phyloP scores from a whole-genome alignment of 2,888 invertebrate genomes.

The Leptinotarsa rubiginosa region DNA sequence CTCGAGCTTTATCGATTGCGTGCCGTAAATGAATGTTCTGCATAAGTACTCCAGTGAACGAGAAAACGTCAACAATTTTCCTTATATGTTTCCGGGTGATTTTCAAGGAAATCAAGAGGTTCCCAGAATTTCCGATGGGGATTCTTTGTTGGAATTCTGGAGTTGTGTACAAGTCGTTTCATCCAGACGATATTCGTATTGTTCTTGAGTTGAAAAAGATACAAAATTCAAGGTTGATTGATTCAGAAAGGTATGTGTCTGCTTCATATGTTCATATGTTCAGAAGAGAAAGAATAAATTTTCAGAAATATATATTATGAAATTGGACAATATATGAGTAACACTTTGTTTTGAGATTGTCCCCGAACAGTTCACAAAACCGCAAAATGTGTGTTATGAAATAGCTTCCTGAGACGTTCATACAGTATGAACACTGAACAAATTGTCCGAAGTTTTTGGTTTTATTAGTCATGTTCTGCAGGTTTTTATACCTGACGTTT shows the following conservation, averaged over 20 bases:
- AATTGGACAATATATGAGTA: neutral
- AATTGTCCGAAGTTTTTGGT: too few species aligned
- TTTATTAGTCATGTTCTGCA: too few species aligned
- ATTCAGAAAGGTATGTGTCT: too few species aligned
- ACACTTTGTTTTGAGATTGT: constrained; percentile 56
- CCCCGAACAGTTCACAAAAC: constrained; percentile 48
- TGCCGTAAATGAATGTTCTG: constrained; percentile 15
- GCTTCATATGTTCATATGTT: too few species aligned
- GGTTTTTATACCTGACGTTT: too few species aligned
- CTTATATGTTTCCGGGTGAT: neutral
- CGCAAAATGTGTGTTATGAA: constrained; percentile 53
- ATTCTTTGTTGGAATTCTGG: neutral
- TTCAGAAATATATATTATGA: too few species aligned
- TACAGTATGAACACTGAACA: too few species aligned
- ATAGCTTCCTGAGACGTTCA: neutral
- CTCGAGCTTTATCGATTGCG: constrained; percentile 11
- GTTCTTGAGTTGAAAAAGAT: too few species aligned
- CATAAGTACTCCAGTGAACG: constrained; percentile 11
- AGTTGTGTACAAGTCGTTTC: neutral
- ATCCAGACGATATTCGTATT: too few species aligned
- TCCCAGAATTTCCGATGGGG: neutral
- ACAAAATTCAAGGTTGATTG: too few species aligned
- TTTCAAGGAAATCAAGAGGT: neutral
- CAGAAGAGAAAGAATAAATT: too few species aligned
- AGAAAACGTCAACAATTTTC: constrained; percentile 8